phyloP scores from a whole-genome alignment of 2,113 vertebrate genomes.

The Nycticorax nycticorax region DNA sequence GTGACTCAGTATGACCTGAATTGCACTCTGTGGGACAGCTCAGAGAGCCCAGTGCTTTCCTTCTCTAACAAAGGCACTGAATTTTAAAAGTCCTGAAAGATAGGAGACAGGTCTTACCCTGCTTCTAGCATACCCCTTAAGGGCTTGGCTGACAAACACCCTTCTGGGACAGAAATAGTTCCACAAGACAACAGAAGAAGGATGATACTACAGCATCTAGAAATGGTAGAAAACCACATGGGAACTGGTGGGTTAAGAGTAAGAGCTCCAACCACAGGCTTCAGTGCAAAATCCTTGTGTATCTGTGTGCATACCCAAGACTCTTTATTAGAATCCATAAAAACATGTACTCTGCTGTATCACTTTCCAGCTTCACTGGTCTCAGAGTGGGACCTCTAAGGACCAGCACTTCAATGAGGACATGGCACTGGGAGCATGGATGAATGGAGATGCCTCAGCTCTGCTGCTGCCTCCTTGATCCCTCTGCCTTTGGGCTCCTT shows the following conservation, averaged over 20 bases:
- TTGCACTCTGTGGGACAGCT: not conserved
- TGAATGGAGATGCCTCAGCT: not conserved
- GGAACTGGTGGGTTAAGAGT: not conserved
- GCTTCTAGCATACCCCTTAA: not conserved
- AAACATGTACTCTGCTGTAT: not conserved
- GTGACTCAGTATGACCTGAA: not conserved
- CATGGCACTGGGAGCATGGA: not conserved
- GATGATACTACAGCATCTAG: not conserved
- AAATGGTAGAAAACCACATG: not conserved
- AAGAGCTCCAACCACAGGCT: not conserved
- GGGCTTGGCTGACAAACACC: not conserved
- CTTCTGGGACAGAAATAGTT: not conserved
- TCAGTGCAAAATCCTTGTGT: not conserved
- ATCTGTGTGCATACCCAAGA: not conserved
- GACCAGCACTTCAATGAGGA: not conserved
- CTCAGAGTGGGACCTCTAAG: not conserved
- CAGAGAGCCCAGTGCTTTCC: fast-evolving
- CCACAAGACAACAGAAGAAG: not conserved
- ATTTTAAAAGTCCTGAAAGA: not conserved
- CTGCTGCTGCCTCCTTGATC: not conserved
- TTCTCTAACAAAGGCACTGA: not conserved
- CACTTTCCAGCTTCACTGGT: not conserved
- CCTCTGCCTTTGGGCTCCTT: not conserved
- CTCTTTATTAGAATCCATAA: not conserved
- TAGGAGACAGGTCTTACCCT: not conserved